Percentiles rank a stretch among this genome's conserved stretches.
These are phyloP conservation scores for Characodon lateralis DNA, from an alignment of 2,797 vertebrate species.

Conservation along the genomic window DNA sequence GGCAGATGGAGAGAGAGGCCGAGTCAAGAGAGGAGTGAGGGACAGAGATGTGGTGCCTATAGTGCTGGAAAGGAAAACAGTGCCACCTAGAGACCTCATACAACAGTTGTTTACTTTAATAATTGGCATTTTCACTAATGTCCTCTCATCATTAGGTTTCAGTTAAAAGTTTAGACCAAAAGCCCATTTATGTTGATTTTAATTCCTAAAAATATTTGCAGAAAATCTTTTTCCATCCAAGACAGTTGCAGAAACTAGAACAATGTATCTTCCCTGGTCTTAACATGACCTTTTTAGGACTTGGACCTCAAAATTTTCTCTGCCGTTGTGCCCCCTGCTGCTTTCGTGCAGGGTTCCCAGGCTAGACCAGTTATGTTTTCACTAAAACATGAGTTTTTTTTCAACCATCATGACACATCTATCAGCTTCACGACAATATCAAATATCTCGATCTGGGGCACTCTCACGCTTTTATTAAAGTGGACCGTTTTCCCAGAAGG, in stretches of 20 bases:
- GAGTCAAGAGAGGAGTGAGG: background rate
- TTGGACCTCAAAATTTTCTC: slow-evolving; percentile 30
- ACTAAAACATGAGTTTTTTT: slow-evolving; percentile 62
- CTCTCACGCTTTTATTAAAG: slow-evolving; percentile 16
- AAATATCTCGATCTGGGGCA: slow-evolving; percentile 22
- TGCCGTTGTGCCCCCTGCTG: slow-evolving; percentile 33
- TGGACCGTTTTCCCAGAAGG: slow-evolving; percentile 13
- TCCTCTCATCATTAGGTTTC: background rate
- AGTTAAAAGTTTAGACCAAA: background rate
- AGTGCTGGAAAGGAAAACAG: slow-evolving; percentile 77
- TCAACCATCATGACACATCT: slow-evolving; percentile 60
- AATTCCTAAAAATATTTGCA: slow-evolving; percentile 5
- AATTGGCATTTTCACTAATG: background rate
- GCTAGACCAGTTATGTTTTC: slow-evolving; percentile 64
- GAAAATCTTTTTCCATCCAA: slow-evolving; percentile 1
- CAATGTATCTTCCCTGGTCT: slow-evolving; percentile 20
- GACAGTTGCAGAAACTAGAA: slow-evolving; percentile 5
- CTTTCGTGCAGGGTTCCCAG: slow-evolving; percentile 73
- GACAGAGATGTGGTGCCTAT: slow-evolving; percentile 19
- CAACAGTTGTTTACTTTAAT: slow-evolving; percentile 26
- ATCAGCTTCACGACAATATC: slow-evolving; percentile 36
- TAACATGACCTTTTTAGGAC: slow-evolving; percentile 31
- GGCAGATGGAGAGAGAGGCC: background rate
- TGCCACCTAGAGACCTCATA: slow-evolving; percentile 80
- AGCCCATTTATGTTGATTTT: background rate